Evolutionary conservation across 2,797 vertebrate species (phyloP), one percentile per base, ranked within the genome.

Genomic region (Amniataba percoides): DNA sequence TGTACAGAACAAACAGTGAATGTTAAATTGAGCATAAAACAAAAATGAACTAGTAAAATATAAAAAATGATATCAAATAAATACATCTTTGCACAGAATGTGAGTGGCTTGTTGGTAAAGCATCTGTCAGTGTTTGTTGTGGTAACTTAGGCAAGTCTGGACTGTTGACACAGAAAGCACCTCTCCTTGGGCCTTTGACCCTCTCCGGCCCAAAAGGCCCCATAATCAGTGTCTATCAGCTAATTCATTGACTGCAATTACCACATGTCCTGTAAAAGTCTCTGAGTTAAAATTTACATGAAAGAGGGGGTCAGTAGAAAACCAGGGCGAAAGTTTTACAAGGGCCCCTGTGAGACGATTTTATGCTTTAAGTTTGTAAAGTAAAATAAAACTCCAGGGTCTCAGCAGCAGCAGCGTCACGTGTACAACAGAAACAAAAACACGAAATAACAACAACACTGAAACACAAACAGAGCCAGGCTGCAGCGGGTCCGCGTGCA

Each of bases 41-140:
- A 74, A 13, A 39, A 19, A 77, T 66, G 9, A 71, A 82, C 51
- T 23, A 61, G 7, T 69, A 39, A 78, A 78, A 36, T 12, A 45
- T 12, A n/a, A 23, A 66, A 21, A 56, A 3, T 36, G 34, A 23
- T 2, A 40, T 18, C 19, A 49, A 74, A 63, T 5, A 63, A 46
- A 40, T 15, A 64, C 19, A 49, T 39, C n/a, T 6, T 39, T 75
- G 16, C 2, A 49, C 39, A 12, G 5, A 23, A 5, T 21, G 27
- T 13, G 18, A 56, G 2, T 14, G 14, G 0, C 3, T 8, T 42
- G 2, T 21, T 57, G 52, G 12, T 40, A 48, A 57, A 59, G 55
- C 21, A 16, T 40, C 31, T 25, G 12, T 51, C 15, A 43, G 18
- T 23, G n/a, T 65, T 57, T 57, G 12, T 49, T 49, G 43, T 57